Evolutionary conservation across 2,888 invertebrate genomes (phyloP), one percentile per base, ranked within the genome.

Genomic region (Melieria picta): DNA sequence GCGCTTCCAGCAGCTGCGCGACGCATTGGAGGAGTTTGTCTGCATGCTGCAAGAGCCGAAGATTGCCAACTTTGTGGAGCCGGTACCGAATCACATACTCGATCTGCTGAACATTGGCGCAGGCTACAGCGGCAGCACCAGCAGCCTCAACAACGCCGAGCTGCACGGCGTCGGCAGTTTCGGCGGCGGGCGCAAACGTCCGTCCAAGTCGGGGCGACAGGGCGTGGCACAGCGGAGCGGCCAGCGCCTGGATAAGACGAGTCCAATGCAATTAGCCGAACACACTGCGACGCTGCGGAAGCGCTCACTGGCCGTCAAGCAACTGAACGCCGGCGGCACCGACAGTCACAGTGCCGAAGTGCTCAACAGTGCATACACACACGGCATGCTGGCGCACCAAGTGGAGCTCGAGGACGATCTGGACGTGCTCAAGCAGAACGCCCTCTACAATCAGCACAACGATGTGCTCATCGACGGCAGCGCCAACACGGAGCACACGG

Each of bases 1-100:
- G 76, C 90, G 91, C 84, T 93, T 92, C 84, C 88, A 89, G 78
- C 90, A 90, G 80, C 90, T 93, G 76, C 90, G 90, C 78, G 90
- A 90, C 78, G 90, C 91, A 48, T 88, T 94, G 66, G 93, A 93
- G 79, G 90, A 91, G 74, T 89, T 94, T 77, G 91, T 91, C 72
- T 94, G 94, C 85, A 90, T 90, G 84, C 88, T 92, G 86, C 92
- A 83, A 75, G 84, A 77, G 45, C 84, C 83, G 11, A 83, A 84
- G 61, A 74, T 84, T 67, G 74, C 79, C 69, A 80, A 84, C 46
- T 83, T 83, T 60, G 78, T 81, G 7, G 84, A 84, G 58, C 83
- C 83, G 50, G 80, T 84, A 65, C 83, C 83, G 30, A 79, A 82
- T 65, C 79, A 81, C 16, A 82, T 83, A 42, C 80, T 80, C 74